phyloP scores from a whole-genome alignment of 2,888 invertebrate species.

The Rhabditophanes sp. region DNA sequence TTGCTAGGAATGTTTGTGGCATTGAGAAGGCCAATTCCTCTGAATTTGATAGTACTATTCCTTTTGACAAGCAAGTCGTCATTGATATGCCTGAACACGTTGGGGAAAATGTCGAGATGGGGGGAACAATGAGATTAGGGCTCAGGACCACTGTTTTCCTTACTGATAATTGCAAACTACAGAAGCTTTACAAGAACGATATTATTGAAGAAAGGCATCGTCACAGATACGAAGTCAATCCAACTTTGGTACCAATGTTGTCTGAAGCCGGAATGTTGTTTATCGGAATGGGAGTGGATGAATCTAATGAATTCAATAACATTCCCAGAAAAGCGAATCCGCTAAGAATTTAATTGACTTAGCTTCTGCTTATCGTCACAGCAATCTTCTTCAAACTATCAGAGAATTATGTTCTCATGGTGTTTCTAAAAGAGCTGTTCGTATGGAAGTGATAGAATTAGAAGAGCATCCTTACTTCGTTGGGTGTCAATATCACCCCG shows the following conservation, averaged over 20 bases:
- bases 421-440: conserved; percentile 46
- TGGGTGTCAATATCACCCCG: conserved; percentile 91
- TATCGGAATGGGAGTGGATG: conserved; percentile 55
- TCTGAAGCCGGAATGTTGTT: conserved; percentile 69
- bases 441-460: conserved; percentile 86
- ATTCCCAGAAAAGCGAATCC: too few relatives aligned
- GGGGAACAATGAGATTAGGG: conserved; percentile 96
- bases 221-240: conserved; percentile 85
- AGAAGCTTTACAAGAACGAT: conserved; percentile 46
- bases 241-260: conserved; percentile 61
- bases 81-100: conserved; percentile 94
- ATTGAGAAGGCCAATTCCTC: conserved; percentile 66
- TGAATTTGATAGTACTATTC: conserved; percentile 57
- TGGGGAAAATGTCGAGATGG: conserved; percentile 60
- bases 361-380: too few relatives aligned
- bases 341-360: too few relatives aligned
- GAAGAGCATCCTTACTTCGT: conserved; percentile 82
- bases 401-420: too few relatives aligned
- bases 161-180: conserved; percentile 46
- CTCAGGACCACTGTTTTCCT: conserved; percentile 70
- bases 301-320: too few relatives aligned
- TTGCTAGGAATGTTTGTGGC: conserved; percentile 65
- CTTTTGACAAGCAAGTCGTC: conserved; percentile 53
- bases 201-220: conserved; percentile 81
- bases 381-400: too few relatives aligned